Evolutionary conservation across 2,888 invertebrate genomes (phyloP), one percentile per base, ranked within the genome.

Genomic region (Embidobia sp.): DNA sequence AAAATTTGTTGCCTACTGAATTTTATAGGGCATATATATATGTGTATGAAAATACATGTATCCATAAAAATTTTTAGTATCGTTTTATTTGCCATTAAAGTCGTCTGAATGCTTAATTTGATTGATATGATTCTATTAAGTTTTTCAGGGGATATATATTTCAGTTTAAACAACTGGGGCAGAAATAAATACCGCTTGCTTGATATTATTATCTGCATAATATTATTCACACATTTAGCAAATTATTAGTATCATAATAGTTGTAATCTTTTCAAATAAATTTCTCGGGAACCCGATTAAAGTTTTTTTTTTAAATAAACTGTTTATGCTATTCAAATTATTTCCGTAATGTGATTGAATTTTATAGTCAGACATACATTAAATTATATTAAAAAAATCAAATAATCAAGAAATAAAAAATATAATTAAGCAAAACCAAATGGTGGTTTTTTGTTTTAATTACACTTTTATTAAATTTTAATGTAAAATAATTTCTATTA

Each of bases 51-150:
- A 63, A 64, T 72, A 48, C 55, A 57, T 63, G 55, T 49, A 64
- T 40, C 42, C 55, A 55, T 72, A 72, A 72, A 63, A 55, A 42
- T 63, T 63, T 72, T 72, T 72, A 72, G 35, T 72, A 22, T 27
- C 63, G 27, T 27, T 72, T 63, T 72, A 72, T 63, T 72, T 49
- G 55, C 72, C 63, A 72, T 72, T 64, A 70, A 70, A 70, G 70
- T 72, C 72, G 55, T 72, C 63, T 72, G 48, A 63, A 63, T 55
- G 44, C 63, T 72, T 59, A 55, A 72, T 55, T 63, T 72, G 72
- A 72, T 72, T 72, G 55, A 72, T 72, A 72, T 37, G 63, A 63
- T 72, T 72, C 55, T 48, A 72, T 61, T 72, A 46, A 37, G 29
- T 53, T 70, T 49, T 69, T 59, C 51, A 59, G 51, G 33, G 10